phyloP scores from a whole-genome alignment of 2,113 vertebrate species.

The Neopipo cinnamomea region DNA sequence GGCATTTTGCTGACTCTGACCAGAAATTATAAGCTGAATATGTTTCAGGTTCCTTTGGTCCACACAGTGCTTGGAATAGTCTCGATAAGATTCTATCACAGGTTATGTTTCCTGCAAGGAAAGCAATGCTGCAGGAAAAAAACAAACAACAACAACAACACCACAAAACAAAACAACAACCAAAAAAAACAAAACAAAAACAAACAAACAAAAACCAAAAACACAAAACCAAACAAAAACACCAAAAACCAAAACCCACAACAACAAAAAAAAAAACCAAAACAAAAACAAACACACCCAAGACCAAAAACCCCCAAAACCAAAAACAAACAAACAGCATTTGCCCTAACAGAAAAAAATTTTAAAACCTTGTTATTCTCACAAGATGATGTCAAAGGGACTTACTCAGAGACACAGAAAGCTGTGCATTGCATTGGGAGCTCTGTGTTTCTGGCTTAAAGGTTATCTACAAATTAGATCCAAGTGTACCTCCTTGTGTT shows the following conservation, averaged over 20 bases:
- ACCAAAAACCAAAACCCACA: no score
- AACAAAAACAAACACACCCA: no score
- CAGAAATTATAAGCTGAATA: conserved; percentile 50
- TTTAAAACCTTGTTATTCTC: conserved; percentile 9
- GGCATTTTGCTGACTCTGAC: neutral
- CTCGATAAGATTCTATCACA: conserved; percentile 44
- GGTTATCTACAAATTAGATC: neutral
- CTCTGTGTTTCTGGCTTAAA: neutral
- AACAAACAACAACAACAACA: no score
- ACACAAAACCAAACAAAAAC: no score
- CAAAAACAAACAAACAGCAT: neutral
- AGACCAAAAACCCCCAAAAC: no score
- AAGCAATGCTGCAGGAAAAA: neutral
- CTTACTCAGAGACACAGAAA: neutral
- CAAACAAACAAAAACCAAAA: neutral
- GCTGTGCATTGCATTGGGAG: neutral
- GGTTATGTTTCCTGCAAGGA: conserved; percentile 18
- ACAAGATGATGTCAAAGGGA: neutral
- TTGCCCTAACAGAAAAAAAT: conserved; percentile 20
- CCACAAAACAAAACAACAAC: neutral
- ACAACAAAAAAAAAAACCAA: no score
- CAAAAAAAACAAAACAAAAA: neutral
- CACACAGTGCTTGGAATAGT: conserved; percentile 20
- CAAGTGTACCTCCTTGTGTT: neutral
- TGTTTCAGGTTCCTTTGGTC: conserved; percentile 52